Percentiles rank a stretch among this genome's conserved stretches.
These are phyloP conservation scores for Hanleya hanleyi DNA, from an alignment of 2,888 invertebrate genomes.

Conservation along the genomic window DNA sequence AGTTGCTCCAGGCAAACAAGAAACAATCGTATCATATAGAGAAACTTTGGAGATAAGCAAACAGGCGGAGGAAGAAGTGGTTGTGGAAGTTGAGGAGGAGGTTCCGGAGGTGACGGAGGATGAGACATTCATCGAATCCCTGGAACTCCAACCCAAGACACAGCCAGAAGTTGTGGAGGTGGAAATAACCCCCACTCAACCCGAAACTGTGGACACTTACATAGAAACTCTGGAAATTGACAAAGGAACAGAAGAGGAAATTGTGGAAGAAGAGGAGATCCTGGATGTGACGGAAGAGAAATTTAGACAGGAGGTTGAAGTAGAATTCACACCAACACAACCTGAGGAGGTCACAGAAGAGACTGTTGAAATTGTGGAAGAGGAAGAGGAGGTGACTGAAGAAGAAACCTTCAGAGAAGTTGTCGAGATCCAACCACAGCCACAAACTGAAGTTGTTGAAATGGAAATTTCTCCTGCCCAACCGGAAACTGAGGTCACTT, in stretches of 20 bases:
- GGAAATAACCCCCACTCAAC: slow-evolving; percentile 7
- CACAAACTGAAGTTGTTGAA: slow-evolving; percentile 17
- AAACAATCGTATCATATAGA: slow-evolving; percentile 21
- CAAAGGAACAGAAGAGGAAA: slow-evolving; percentile 10
- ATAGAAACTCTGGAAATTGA: slow-evolving; percentile 14
- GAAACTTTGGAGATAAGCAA: slow-evolving; percentile 26
- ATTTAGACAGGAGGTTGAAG: slow-evolving; percentile 31
- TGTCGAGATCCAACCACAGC: slow-evolving; percentile 24
- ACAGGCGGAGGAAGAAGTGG: slow-evolving; percentile 13
- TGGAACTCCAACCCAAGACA: slow-evolving; percentile 26
- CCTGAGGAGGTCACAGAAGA: slow-evolving; percentile 23
- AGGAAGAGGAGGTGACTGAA: slow-evolving; percentile 42
- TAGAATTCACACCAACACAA: slow-evolving; percentile 20
- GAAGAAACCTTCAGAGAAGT: slow-evolving; percentile 23
- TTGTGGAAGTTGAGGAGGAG: slow-evolving; percentile 14
- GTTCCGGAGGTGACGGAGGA: slow-evolving; percentile 6
- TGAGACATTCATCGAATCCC: slow-evolving; percentile 11
- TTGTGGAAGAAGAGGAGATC: slow-evolving; percentile 2
- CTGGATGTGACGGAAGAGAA: slow-evolving; percentile 16
- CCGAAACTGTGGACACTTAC: background rate
- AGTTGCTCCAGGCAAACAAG: slow-evolving; percentile 25
- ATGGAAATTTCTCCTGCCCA: slow-evolving; percentile 8
- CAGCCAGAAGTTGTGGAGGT: slow-evolving; percentile 11
- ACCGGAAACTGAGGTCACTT: slow-evolving; percentile 9
- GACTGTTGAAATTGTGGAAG: slow-evolving; percentile 31